phyloP scores from a whole-genome alignment of 2,888 invertebrate genomes.

The Operophtera brumata region DNA sequence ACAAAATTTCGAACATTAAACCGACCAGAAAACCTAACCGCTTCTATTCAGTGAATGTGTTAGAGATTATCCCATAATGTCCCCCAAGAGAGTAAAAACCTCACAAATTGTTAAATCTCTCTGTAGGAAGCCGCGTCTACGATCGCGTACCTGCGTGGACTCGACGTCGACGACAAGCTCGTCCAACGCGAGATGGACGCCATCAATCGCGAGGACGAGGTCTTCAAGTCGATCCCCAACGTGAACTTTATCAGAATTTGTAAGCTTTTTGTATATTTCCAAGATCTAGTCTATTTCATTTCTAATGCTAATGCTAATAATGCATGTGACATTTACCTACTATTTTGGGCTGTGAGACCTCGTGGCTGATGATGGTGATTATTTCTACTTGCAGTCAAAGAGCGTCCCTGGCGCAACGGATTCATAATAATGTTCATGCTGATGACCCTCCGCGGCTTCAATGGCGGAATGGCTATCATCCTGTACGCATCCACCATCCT shows the following conservation, averaged over 20 bases:
- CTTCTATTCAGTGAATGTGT: not conserved
- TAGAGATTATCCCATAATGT: too few relatives aligned
- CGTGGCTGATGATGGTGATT: too few relatives aligned
- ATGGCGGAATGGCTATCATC: conserved; percentile 53
- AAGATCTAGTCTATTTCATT: too few relatives aligned
- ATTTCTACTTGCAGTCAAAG: conserved; percentile 39
- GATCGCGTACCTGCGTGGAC: conserved; percentile 38
- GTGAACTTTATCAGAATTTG: conserved; percentile 49
- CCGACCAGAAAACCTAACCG: too few relatives aligned
- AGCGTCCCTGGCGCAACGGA: conserved; percentile 47
- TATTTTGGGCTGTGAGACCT: too few relatives aligned
- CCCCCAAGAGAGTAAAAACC: too few relatives aligned
- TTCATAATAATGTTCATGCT: conserved; percentile 39
- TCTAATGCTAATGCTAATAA: too few relatives aligned
- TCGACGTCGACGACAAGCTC: conserved; percentile 38
- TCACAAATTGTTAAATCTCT: not conserved
- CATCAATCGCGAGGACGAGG: conserved; percentile 47
- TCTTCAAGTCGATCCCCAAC: conserved; percentile 50
- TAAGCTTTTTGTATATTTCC: conserved; percentile 38
- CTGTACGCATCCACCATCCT: conserved; percentile 56
- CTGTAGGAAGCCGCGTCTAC: conserved; percentile 47
- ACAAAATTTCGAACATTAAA: too few relatives aligned
- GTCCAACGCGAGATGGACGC: conserved; percentile 45
- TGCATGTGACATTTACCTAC: too few relatives aligned
- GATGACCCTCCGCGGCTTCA: conserved; percentile 42